Evolutionary conservation across 1,140 invertebrate genomes (phyloP), one percentile per base, ranked within the genome.

Genomic region (Coboldia fuscipes): DNA sequence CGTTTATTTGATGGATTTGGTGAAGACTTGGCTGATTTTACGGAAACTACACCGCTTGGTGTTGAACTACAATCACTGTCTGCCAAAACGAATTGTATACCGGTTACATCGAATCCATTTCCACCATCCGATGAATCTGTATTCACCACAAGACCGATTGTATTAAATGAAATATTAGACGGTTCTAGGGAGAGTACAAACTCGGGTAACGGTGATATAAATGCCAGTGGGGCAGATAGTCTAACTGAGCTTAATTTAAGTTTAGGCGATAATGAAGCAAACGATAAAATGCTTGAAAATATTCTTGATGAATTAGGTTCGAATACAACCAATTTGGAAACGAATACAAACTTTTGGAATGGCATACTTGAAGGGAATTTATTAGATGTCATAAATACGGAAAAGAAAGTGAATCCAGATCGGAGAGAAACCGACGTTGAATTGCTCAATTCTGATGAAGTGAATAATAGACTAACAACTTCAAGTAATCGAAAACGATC

Each of bases 1-100:
- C 44, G 44, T 31, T 52, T 55, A 36, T 51, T 54, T 6, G 45
- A 47, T 14, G 51, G 58, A 42, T 15, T 22, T 9, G 42, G 46
- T 23, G 56, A 56, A 7, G 44, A 47, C 18, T 50, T 46, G 18
- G 49, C 57, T 13, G 57, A 61, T 16, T 53, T 67, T 37, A 53
- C 57, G 14, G 51, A 56, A 30, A 55, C 62, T 41, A 63, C 63
- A 10, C 62, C 68, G n/a, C 61, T 72, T 37, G 45, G 61, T 1
- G 56, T 71, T 13, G 67, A 71, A 41, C 44, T 57, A 19, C 47
- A 61, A 31, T 50, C 57, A 12, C 35, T 60, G 23, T 41, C 60
- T 42, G 37, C 52, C 38, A 30, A 43, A 18, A 23, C 41, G 33
- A 9, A 44, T 28, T 32, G 41, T 43, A 42, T 29, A 45, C 39